Evolutionary conservation across 2,113 vertebrate genomes (phyloP), one percentile per base, ranked within the genome.

Genomic region (Gnathonemus longibarbis): DNA sequence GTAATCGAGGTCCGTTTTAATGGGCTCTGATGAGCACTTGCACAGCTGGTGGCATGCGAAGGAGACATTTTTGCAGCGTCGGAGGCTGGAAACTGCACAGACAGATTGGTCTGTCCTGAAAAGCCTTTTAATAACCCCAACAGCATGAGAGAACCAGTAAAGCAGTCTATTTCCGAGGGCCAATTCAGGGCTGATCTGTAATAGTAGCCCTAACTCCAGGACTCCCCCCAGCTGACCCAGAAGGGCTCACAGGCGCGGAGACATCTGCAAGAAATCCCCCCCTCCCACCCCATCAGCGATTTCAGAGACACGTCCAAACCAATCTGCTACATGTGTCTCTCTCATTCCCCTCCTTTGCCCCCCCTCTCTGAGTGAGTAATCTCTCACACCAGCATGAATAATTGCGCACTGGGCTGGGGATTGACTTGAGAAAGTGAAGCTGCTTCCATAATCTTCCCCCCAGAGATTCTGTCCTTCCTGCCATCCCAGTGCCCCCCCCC

Each of bases 361-460:
- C 62, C 42, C 19, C 31, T 35, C 70, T 53, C 66, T 83, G 49
- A 89, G 58, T 9, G 39, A 42, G n/a, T 62, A 13, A 52, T 86
- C 56, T 90, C 42, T 86, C 83, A 70, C 84, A 19, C 52, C 42
- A 56, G 52, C 42, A 45, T 90, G 89, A 48, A 86, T 90, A 70
- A 90, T 70, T 8, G 58, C 66, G 45, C 13, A 45, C 53, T 48
- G 56, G 83, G 50, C 53, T 49, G n/a, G 84, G 89, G 62, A 90
- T 70, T 87, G 53, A 86, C 84, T 84, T 83, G 31, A 35, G 89
- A 35, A 56, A 89, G 35, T 80, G 21, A 39, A 50, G 89, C 89
- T 13, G 42, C 35, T 84, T 89, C 49, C 49, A 11, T 89, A 84
- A 58, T 56, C 49, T 45, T 42, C 6, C 77, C 66, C 66, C 39